Evolutionary conservation across 2,888 invertebrate genomes (phyloP).

Genomic region (Lottia gigantea): DNA sequence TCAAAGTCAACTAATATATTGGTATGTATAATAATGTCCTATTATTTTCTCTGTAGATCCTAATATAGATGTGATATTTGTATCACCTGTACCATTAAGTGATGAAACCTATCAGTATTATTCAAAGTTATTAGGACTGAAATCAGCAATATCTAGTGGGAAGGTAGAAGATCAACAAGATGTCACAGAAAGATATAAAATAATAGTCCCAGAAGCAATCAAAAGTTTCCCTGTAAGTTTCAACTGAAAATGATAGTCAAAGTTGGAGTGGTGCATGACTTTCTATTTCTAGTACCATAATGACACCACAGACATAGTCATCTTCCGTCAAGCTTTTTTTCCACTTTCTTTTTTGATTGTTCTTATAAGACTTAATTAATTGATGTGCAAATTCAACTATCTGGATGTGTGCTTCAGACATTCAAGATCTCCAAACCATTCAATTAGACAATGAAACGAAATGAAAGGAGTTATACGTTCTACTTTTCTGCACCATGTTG

Average conservation of each 20-base stretch:
- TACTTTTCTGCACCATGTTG: no score
- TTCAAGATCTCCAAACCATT: no score
- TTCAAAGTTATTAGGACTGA: constrained; percentile 64
- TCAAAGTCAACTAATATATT: no score
- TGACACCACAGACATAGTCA: neutral
- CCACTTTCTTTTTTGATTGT: neutral
- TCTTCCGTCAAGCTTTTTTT: neutral
- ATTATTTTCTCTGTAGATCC: constrained; percentile 54
- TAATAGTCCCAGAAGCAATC: constrained; percentile 67
- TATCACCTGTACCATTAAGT: constrained; percentile 66
- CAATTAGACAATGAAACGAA: no score
- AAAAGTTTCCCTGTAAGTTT: constrained; percentile 66
- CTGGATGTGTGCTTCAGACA: no score
- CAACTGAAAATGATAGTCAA: neutral
- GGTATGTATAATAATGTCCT: no score
- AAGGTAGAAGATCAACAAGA: constrained; percentile 63
- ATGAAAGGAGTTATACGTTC: no score
- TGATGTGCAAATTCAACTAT: no score
- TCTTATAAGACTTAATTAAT: neutral
- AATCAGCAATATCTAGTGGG: constrained; percentile 62
- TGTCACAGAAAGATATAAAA: constrained; percentile 61
- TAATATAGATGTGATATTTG: constrained; percentile 68
- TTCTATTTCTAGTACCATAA: no score
- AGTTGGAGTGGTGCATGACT: no score
- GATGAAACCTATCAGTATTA: constrained; percentile 68